phyloP scores from a whole-genome alignment of 2,113 vertebrate genomes.

The Petaurus breviceps region DNA sequence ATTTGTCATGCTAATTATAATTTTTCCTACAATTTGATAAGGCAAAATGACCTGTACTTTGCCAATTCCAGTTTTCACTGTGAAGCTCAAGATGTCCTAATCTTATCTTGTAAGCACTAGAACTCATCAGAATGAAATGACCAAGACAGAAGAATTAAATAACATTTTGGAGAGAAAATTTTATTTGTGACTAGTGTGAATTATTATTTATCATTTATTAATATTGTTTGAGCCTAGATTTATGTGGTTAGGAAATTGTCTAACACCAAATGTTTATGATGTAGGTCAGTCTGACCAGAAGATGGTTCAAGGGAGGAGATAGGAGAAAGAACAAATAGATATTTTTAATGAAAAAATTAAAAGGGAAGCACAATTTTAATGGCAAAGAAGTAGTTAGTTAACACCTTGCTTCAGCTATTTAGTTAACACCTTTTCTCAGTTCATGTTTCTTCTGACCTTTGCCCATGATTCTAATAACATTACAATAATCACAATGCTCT shows the following conservation, averaged over 20 bases:
- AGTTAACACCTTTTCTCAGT: too few species aligned
- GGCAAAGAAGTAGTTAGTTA: too few species aligned
- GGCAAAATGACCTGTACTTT: slow-evolving; percentile 7
- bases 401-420: too few species aligned
- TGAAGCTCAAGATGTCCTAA: neutral
- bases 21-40: slow-evolving; percentile 32
- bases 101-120: slow-evolving; percentile 3
- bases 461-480: too few species aligned
- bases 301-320: too few species aligned
- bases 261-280: neutral
- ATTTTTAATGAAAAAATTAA: neutral
- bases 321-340: too few species aligned
- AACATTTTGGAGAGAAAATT: neutral
- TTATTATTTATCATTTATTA: neutral
- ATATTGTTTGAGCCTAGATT: neutral
- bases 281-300: neutral
- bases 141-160: neutral
- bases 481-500: too few species aligned
- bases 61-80: slow-evolving; percentile 4
- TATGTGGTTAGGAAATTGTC: neutral
- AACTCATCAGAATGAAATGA: neutral
- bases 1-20: slow-evolving; percentile 42
- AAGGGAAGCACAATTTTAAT: neutral
- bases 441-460: too few species aligned
- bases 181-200: neutral